These are phyloP conservation scores for Chironex yamaguchii DNA, from an alignment of 30 jellyfish, hydroid and myxozoan genomes.

Conservation along the genomic window DNA sequence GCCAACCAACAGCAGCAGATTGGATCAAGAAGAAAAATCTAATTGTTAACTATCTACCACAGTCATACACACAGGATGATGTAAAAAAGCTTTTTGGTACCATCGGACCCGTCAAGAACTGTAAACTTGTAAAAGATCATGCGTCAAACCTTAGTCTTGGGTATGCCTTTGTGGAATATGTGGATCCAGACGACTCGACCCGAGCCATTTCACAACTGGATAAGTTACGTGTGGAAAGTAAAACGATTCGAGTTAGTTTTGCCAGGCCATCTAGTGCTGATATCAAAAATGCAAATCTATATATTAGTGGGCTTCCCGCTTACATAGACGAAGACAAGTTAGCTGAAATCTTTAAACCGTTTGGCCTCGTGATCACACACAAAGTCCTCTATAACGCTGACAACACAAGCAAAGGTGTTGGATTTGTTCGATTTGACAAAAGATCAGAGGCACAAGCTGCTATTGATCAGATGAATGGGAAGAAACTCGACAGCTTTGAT, in stretches of 20 bases:
- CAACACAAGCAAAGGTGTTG: constrained; percentile 92
- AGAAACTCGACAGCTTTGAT: constrained; percentile 66
- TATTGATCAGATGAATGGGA: constrained; percentile 93
- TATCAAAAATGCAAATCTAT: constrained; percentile 93
- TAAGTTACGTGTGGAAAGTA: constrained; percentile 80
- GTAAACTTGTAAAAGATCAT: constrained; percentile 91
- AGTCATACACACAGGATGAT: constrained; percentile 88
- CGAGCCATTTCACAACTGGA: constrained; percentile 90
- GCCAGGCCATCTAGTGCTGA: constrained; percentile 98
- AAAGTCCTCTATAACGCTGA: constrained; percentile 82
- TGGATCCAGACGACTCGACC: constrained; percentile 79
- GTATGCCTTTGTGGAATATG: constrained; percentile 92
- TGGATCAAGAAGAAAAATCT: constrained; percentile 76
- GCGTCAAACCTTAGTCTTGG: constrained; percentile 93
- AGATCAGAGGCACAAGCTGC: constrained; percentile 95
- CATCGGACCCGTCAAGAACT: constrained; percentile 92
- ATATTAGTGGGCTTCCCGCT: constrained; percentile 93
- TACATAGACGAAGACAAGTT: constrained; percentile 86
- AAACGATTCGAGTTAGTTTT: constrained; percentile 91
- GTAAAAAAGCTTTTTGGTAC: constrained; percentile 82
- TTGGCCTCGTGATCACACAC: constrained; percentile 93
- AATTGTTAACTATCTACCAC: constrained; percentile 94
- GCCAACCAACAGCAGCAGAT: constrained; percentile 30
- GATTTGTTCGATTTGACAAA: constrained; percentile 90
- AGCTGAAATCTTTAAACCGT: constrained; percentile 79